Evolutionary conservation across 2,113 vertebrate species (phyloP), one percentile per base, ranked within the genome.

Genomic region (Microcebus lehilahytsara): DNA sequence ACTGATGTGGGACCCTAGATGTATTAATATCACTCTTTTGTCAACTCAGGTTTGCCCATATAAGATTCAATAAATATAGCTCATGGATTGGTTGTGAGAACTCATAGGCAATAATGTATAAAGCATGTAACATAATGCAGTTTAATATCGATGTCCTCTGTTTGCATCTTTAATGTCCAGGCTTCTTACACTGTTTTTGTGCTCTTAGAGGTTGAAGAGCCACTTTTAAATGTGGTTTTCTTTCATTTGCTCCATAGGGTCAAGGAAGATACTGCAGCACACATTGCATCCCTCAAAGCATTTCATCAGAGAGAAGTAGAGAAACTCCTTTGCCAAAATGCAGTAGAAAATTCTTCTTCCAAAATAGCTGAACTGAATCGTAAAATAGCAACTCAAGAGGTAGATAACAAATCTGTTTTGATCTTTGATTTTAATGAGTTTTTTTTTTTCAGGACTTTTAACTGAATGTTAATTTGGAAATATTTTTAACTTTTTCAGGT

Each of bases 311-410:
- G 97, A 95, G 99, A 98, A 85, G 2, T 99, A 16, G 99, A 99
- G 96, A 98, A 98, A 23, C 98, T 99, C 85, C 97, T 99, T 64
- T 99, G 99, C 81, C 94, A 98, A 91, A 98, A 99, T 19, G 99
- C 99, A 58, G 91, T 99, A 69, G 99, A 99, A 62, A 99, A 99
- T 98, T 99, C 99, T 16, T 96, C 99, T 90, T 99, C 99, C 79
- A 99, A 98, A 98, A 98, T 99, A 64, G 99, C 99, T 56, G 98
- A 99, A 88, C 98, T 99, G 67, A 98, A 98, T 97, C 99, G 98
- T 96, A 98, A 99, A 98, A 94, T 99, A 92, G 98, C 98, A 97
- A 92, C 99, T 75, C 99, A 99, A 96, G 99, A 99, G 99, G 99
- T 99, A 98, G n/a, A 40, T 71, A 30, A 46, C 14, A 74, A 69